Percentiles rank a stretch among this genome's conserved stretches.
Evolutionary conservation across 2,888 invertebrate species (phyloP).

Genomic region (Euclidia mi): DNA sequence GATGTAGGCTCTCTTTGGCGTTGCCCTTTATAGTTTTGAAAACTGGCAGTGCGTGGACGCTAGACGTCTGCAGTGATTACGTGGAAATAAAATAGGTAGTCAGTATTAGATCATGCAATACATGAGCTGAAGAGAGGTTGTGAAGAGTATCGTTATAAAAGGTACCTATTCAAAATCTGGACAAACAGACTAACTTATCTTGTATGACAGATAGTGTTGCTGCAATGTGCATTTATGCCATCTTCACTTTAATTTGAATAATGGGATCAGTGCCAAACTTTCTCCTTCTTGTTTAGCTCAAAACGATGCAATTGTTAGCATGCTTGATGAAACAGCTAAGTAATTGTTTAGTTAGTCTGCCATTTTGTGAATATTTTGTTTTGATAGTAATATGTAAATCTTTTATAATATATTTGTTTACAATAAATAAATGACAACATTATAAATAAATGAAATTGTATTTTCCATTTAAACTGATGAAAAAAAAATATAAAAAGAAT

Average conservation of each 20-base stretch:
- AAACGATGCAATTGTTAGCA: constrained; percentile 89
- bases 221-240: constrained; percentile 89
- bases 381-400: constrained; percentile 90
- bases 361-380: constrained; percentile 90
- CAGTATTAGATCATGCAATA: constrained; percentile 84
- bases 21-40: constrained; percentile 70
- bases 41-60: constrained; percentile 61
- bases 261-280: constrained; percentile 90
- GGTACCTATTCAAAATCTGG: constrained; percentile 89
- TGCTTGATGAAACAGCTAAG: constrained; percentile 88
- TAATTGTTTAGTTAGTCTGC: constrained; percentile 90
- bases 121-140: constrained; percentile 87
- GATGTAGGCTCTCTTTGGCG: constrained; percentile 87
- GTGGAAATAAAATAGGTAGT: constrained; percentile 65
- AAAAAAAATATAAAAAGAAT: constrained; percentile 90
- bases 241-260: constrained; percentile 85
- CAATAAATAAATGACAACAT: constrained; percentile 90
- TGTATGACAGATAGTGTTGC: constrained; percentile 81
- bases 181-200: constrained; percentile 86
- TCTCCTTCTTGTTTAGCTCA: constrained; percentile 89
- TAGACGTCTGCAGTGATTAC: constrained; percentile 49
- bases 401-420: constrained; percentile 91
- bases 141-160: constrained; percentile 88
- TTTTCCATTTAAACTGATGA: constrained; percentile 90
- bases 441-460: constrained; percentile 90